Evolutionary conservation across 2,888 invertebrate genomes (phyloP), one percentile per base, ranked within the genome.

Genomic region (Dioctria linearis): DNA sequence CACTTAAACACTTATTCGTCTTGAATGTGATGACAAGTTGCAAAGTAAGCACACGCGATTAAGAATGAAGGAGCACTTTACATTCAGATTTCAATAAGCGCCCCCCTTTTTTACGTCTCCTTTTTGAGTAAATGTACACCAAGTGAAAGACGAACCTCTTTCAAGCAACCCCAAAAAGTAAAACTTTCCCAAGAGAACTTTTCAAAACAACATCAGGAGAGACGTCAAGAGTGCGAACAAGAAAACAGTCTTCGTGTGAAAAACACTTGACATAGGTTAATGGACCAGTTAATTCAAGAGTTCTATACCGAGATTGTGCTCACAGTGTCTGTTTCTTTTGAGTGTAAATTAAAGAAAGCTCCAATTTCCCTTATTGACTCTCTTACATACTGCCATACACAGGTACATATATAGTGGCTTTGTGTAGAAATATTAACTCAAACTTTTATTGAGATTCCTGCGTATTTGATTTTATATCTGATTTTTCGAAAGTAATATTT

Each of bases 241-340:
- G 75, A 61, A 75, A 61, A 42, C 59, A 57, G 75, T 75, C 61
- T 43, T 71, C 25, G 43, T 75, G 59, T 54, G 59, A 42, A 75
- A 43, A 40, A 59, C 75, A 75, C 75, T 75, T 75, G 75, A 75
- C 75, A 75, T 59, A 75, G 75, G 75, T 75, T 75, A 75, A 75
- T 75, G 75, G 75, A 75, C 75, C 75, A 61, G 59, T 61, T 75
- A 75, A 75, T 75, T 75, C 59, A 43, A 57, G 39, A 75, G 43
- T 75, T 59, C 49, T 40, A 25, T 25, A 75, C 75, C 59, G 65
- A 65, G 65, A 65, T 65, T 65, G 65, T 65, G 65, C 65, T 65
- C 65, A 25, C 25, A 8, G 46, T 46, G 46, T 46, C 8, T 6
- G 46, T 8, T 46, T 46, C 46, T 46, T 8, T 46, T 46, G 46